phyloP scores from a whole-genome alignment of 2,888 invertebrate genomes.

The Volucella zonaria region DNA sequence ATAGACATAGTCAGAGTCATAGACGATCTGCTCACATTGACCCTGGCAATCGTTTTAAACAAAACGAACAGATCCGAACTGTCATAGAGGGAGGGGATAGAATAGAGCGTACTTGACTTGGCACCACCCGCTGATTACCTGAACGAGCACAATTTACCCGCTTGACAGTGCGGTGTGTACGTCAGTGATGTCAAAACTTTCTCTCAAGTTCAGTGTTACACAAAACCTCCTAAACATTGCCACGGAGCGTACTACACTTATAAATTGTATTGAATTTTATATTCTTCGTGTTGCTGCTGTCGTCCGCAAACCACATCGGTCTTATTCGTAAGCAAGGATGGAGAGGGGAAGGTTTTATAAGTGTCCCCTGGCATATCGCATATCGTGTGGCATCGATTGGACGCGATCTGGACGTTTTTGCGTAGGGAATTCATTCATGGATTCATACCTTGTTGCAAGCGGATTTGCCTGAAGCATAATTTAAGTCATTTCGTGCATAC shows the following conservation, averaged over 20 bases:
- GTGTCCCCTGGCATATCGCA: constrained; percentile 56
- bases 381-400: constrained; percentile 72
- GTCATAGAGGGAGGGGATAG: constrained; percentile 21
- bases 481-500: constrained; percentile 25
- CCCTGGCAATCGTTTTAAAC: constrained; percentile 67
- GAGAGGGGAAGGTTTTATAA: neutral
- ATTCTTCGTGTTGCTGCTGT: neutral
- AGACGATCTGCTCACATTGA: constrained; percentile 50
- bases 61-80: constrained; percentile 33
- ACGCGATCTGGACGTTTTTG: constrained; percentile 44
- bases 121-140: constrained; percentile 70
- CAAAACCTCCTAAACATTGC: constrained; percentile 15
- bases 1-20: neutral
- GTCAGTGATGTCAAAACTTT: constrained; percentile 70
- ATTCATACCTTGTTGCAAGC: constrained; percentile 28
- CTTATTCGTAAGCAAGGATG: neutral
- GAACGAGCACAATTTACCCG: constrained; percentile 61
- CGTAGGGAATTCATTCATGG: constrained; percentile 59
- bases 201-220: constrained; percentile 73
- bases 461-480: constrained; percentile 48
- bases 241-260: neutral
- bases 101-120: constrained; percentile 18
- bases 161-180: neutral
- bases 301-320: neutral
- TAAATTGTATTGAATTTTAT: constrained; percentile 41